Base-by-base conservation (phyloP, 2,113 vertebrate genomes). In the Girardinichthys multiradiatus region DNA sequence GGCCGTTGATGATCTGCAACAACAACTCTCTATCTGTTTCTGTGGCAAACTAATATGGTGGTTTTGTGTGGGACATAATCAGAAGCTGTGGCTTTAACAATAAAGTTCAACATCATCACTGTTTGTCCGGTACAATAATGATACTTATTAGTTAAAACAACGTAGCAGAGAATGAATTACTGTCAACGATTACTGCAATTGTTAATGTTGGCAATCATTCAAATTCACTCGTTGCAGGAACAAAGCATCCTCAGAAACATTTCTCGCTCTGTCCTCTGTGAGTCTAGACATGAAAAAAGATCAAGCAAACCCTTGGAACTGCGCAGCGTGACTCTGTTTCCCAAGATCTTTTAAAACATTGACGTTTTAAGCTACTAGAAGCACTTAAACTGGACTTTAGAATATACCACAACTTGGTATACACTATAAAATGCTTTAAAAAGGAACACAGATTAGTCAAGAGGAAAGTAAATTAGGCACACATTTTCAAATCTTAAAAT, bases 171-270 rank as follows among this genome's bases (percentile, higher is more conserved):
- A 77, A 78, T 70, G 78, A 85, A 68, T 87, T 71, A 68, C 76
- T 72, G 89, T 86, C 76, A 66, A 39, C 62, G 68, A 80, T 89
- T n/a, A 30, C 74, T 57, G 62, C 13, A 58, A 73, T 75, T 86
- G 89, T 87, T 84, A 88, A 85, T 58, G 33, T 73, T 90, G 91
- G 91, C 91, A 48, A 63, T 30, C 10, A 42, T 71, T 90, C 81
- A 84, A 68, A 74, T 72, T 31, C 66, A 63, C 67, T 85, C 83
- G 73, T 68, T n/a, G 70, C 63, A 39, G 75, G 87, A 86, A 90
- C 90, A 90, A 89, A 90, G 84, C 76, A 19, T 26, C 60, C 82
- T 82, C 76, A 70, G 82, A 79, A 63, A 82, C 68, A 57, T 85
- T 85, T 86, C 81, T 87, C 82, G 68, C 74, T 70, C 68, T 71